phyloP scores from a whole-genome alignment of 2,797 vertebrate species.

The Tiaroga cobitis region DNA sequence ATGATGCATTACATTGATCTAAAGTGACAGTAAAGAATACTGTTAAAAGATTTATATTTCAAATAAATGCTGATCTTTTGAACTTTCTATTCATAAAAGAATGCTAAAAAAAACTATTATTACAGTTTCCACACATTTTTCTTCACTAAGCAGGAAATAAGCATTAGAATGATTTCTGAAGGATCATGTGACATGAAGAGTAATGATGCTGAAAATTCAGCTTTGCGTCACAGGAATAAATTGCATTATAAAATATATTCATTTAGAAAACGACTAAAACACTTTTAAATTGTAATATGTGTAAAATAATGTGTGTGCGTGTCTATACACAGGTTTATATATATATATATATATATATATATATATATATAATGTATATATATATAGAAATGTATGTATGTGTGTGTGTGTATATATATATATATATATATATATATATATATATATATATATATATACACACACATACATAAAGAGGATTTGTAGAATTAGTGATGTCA shows the following conservation, averaged over 20 bases:
- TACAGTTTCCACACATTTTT: background rate
- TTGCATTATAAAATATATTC: background rate
- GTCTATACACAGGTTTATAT: too few relatives aligned
- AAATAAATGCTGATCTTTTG: background rate
- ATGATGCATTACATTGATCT: background rate
- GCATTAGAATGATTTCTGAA: background rate
- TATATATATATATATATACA: too few relatives aligned
- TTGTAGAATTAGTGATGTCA: background rate
- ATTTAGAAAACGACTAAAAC: background rate
- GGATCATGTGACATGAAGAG: background rate
- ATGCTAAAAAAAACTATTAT: background rate
- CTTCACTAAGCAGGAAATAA: background rate
- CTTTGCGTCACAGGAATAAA: background rate
- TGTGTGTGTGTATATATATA: too few relatives aligned
- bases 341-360: too few relatives aligned
- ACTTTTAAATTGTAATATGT: background rate
- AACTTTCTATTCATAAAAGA: background rate
- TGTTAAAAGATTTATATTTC: background rate
- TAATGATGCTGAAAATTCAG: background rate
- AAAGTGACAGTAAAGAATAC: background rate
- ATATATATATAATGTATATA: too few relatives aligned
- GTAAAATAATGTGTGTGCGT: too few relatives aligned
- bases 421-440: too few relatives aligned
- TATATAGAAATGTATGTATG: too few relatives aligned
- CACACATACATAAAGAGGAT: too few relatives aligned